Evolutionary conservation across 2,113 vertebrate genomes (phyloP).

Genomic region (Pangasianodon gigas): DNA sequence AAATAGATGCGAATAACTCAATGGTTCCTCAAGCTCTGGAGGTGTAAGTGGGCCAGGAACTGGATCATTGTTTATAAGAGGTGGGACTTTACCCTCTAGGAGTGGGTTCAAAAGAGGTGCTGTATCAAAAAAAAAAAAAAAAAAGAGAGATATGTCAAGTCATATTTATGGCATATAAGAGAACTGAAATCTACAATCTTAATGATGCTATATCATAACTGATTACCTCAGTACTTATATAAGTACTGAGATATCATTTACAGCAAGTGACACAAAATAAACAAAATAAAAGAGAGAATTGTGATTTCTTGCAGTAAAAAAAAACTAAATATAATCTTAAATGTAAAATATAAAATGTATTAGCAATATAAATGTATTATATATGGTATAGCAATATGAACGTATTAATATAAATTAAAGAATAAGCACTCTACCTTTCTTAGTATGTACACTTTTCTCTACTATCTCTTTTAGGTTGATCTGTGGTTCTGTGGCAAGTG

Average conservation of each 20-base stretch:
- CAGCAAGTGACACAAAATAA: not conserved
- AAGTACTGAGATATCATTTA: not conserved
- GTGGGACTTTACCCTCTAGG: conserved; percentile 61
- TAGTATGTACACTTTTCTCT: conserved; percentile 7
- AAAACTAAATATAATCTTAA: not conserved
- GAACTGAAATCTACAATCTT: not conserved
- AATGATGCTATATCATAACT: not conserved
- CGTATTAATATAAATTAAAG: not conserved
- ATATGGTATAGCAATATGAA: not conserved
- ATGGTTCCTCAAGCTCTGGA: conserved; percentile 53
- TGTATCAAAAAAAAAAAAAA: conserved; percentile 38
- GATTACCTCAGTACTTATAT: not conserved
- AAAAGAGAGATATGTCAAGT: not conserved
- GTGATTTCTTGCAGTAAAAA: not conserved
- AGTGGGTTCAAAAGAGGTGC: conserved; percentile 65
- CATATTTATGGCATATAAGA: not conserved
- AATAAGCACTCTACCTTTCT: conserved; percentile 25
- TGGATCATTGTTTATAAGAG: not conserved
- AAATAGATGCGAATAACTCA: conserved; percentile 58
- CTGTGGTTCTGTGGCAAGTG: conserved; percentile 4
- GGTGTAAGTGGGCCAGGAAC: conserved; percentile 53
- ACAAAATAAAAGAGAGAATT: not conserved
- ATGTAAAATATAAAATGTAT: not conserved
- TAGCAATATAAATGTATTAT: not conserved
- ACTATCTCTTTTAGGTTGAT: conserved; percentile 46